Evolutionary conservation across 2,888 invertebrate genomes (phyloP), one percentile per base, ranked within the genome.

Genomic region (Drosophila setosimentum): DNA sequence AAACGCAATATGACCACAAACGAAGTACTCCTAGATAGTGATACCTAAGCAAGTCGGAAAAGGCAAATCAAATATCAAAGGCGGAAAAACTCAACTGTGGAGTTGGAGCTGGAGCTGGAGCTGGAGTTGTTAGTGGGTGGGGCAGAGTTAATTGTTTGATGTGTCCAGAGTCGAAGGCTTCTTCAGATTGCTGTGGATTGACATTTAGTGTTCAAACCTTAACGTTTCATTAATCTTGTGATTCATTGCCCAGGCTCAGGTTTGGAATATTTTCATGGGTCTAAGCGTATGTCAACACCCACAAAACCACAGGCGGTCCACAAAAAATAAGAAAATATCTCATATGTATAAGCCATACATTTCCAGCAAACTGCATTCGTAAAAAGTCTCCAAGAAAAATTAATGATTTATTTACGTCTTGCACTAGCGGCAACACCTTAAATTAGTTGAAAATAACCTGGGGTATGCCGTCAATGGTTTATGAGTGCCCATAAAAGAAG

Each of bases 1-100:
- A 91, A 91, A 91, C 92, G 92, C 90, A 91, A 91, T 91, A 91
- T 84, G 87, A 73, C 84, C 80, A 88, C 86, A 88, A 91, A 82
- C 74, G 73, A 70, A 73, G 71, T 59, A 37, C 57, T 42, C 35
- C 21, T 50, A 60, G 55, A 59, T 37, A 11, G 37, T 24, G 30
- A 60, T 55, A 55, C 48, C 21, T 51, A 37, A n/a, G 61, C 54
- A 74, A 37, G 69, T 73, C 76, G 82, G 76, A 76, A 87, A 70
- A 76, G 73, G 74, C 82, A 90, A 87, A 89, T 91, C 91, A 90
- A 91, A 91, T 91, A 91, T 91, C 90, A 91, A 91, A 91, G 91
- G 78, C 73, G 57, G 51, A 32, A 54, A 61, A 68, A 73, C 71
- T 80, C 72, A 70, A 74, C 80, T 53, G 11, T 65, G n/a, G 48